Evolutionary conservation across 1,140 invertebrate genomes (phyloP).

Genomic region (Andricus grossulariae): DNA sequence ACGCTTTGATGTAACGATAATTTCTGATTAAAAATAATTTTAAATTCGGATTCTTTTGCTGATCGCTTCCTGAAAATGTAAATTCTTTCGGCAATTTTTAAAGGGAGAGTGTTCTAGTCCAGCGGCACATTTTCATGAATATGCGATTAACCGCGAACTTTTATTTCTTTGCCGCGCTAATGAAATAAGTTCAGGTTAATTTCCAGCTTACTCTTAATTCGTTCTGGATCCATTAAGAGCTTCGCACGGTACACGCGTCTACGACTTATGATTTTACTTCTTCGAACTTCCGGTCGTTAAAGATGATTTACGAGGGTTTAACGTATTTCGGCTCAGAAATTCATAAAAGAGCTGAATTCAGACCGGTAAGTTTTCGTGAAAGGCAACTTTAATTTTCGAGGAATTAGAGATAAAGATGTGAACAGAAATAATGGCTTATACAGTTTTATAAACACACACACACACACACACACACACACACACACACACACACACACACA

Average conservation of each 20-base stretch:
- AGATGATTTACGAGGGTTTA: slow-evolving; percentile 15
- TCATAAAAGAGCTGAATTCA: slow-evolving; percentile 5
- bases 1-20: background rate
- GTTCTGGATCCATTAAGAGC: slow-evolving; percentile 21
- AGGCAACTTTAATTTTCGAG: background rate
- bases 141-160: slow-evolving; percentile 8
- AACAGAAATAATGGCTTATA: background rate
- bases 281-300: slow-evolving; percentile 26
- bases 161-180: slow-evolving; percentile 8
- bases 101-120: slow-evolving; percentile 3
- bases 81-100: slow-evolving; percentile 10
- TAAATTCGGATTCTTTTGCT: slow-evolving; percentile 2
- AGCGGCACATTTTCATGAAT: slow-evolving; percentile 26
- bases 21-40: slow-evolving; percentile 10
- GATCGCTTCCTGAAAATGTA: slow-evolving; percentile 13
- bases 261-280: slow-evolving; percentile 30
- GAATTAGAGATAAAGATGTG: background rate
- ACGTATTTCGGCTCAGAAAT: background rate
- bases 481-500: no score
- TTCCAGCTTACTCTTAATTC: slow-evolving; percentile 29
- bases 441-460: background rate
- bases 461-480: no score
- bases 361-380: background rate
- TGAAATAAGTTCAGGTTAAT: slow-evolving; percentile 27
- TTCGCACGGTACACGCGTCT: slow-evolving; percentile 10